Conservation (phyloP, 2,888 invertebrate species). For the Microdon myrmicae region DNA sequence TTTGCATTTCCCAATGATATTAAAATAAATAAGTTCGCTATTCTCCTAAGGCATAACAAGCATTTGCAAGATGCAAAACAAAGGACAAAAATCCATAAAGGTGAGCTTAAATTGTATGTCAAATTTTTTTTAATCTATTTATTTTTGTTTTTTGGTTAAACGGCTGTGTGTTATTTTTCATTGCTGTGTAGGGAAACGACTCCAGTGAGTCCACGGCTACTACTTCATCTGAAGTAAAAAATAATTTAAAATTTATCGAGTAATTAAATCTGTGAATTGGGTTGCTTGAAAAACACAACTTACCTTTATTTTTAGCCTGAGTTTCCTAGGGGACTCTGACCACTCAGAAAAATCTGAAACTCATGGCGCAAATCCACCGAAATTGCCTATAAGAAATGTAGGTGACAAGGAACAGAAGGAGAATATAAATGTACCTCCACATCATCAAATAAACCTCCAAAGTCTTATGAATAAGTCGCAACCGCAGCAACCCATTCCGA, state of each 20-base stretch:
- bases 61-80: no score
- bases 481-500: no score
- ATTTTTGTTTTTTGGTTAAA: no score
- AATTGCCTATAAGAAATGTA: no score
- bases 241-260: constrained; percentile 36
- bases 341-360: constrained; percentile 11
- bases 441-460: neutral
- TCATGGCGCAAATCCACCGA: neutral
- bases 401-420: no score
- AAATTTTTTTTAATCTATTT: no score
- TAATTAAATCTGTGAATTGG: neutral
- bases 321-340: constrained; percentile 24
- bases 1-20: no score
- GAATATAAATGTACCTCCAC: neutral
- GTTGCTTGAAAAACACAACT: neutral
- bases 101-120: no score
- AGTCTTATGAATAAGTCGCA: neutral
- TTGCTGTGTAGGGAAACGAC: constrained; percentile 10
- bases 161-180: no score
- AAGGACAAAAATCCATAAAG: no score
- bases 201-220: constrained; percentile 12
- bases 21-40: no score
- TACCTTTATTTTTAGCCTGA: constrained; percentile 13
- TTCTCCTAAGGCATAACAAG: no score
- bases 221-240: constrained; percentile 21